phyloP scores from a whole-genome alignment of 2,113 vertebrate genomes.

The Parus major region DNA sequence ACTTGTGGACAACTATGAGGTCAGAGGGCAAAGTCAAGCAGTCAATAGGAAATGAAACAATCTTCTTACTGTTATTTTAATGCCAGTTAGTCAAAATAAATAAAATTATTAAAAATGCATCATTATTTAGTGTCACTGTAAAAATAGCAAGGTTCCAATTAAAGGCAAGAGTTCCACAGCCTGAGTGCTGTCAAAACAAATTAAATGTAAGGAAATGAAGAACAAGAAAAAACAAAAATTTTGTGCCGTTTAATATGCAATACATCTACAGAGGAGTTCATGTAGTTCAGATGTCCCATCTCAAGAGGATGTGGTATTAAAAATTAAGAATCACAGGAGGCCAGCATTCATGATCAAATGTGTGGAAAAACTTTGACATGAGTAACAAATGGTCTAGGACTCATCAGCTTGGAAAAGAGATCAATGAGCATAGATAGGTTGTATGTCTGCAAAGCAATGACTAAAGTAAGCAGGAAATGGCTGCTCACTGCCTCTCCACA shows the following conservation, averaged over 20 bases:
- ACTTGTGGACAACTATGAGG: not conserved
- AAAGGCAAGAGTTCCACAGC: not conserved
- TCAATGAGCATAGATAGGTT: not conserved
- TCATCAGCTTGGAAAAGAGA: not conserved
- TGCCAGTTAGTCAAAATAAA: not conserved
- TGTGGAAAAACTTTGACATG: not conserved
- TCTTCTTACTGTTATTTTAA: conserved; percentile 1
- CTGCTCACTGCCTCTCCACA: not conserved
- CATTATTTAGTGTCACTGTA: not conserved
- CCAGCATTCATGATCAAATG: not conserved
- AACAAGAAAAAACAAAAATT: not conserved
- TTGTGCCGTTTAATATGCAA: not conserved
- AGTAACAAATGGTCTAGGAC: not conserved
- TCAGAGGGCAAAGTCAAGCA: not conserved
- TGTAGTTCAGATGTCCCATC: not conserved
- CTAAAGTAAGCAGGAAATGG: not conserved
- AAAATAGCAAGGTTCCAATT: not conserved
- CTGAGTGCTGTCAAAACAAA: not conserved
- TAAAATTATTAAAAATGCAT: not conserved
- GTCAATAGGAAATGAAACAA: not conserved
- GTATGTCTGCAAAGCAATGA: not conserved
- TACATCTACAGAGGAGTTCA: not conserved
- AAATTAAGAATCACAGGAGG: not conserved
- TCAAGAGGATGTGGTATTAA: not conserved
- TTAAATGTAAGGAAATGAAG: not conserved